These are phyloP conservation scores for Prinia subflava DNA, from an alignment of 2,113 vertebrate genomes.

Conservation along the genomic window DNA sequence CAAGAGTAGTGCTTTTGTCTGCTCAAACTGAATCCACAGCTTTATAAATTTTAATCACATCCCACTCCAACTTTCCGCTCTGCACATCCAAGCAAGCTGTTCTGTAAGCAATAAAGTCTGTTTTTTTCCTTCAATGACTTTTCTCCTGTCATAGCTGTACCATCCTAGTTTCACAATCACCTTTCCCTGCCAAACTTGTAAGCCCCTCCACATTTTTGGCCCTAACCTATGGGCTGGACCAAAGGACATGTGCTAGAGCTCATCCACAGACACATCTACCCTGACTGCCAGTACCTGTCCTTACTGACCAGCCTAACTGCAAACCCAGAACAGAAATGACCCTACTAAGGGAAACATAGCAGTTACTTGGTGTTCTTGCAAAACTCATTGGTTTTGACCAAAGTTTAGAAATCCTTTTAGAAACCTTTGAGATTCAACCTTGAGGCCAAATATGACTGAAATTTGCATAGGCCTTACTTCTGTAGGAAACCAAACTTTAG, in stretches of 20 bases:
- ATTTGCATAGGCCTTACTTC: neutral
- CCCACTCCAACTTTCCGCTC: neutral
- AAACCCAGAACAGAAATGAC: neutral
- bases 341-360: neutral
- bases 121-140: neutral
- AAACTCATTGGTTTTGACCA: neutral
- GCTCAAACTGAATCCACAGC: neutral
- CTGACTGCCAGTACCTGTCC: neutral
- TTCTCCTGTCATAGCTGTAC: neutral
- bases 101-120: neutral
- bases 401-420: neutral
- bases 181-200: neutral
- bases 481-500: neutral
- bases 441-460: neutral
- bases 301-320: neutral
- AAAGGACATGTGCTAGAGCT: neutral
- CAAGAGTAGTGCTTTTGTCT: neutral
- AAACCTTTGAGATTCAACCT: neutral
- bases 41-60: neutral
- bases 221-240: neutral
- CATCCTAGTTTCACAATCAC: neutral
- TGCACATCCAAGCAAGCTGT: neutral
- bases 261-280: neutral
- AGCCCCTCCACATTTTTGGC: neutral
- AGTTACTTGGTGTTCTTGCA: neutral